phyloP scores from a whole-genome alignment of 2,113 vertebrate genomes.

The Ochotona princeps region DNA sequence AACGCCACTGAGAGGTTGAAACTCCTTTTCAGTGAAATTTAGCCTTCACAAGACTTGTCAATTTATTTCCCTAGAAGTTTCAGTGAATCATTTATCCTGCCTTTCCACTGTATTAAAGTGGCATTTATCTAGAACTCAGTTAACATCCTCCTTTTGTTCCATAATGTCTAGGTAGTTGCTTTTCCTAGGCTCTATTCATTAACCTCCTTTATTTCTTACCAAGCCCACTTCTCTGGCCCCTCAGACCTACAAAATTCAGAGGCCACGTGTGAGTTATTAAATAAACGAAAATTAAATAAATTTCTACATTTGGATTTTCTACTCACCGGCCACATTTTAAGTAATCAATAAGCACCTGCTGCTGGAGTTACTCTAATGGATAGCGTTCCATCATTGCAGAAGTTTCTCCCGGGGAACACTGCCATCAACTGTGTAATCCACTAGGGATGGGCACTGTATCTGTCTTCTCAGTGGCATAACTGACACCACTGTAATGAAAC shows the following conservation, averaged over 20 bases:
- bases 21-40: neutral
- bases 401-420: neutral
- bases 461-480: neutral
- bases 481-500: neutral
- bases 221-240: neutral
- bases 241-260: neutral
- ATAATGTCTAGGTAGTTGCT: neutral
- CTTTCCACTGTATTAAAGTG: conserved; percentile 29
- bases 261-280: neutral
- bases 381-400: neutral
- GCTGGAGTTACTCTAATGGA: neutral
- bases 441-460: neutral
- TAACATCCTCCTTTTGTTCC: conserved; percentile 15
- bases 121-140: conserved; percentile 1
- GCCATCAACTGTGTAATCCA: neutral
- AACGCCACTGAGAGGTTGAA: neutral
- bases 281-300: conserved; percentile 18
- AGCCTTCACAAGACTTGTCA: conserved; percentile 51
- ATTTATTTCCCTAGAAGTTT: conserved; percentile 41
- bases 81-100: neutral
- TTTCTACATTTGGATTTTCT: neutral
- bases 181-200: neutral
- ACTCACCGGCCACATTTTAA: neutral
- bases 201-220: neutral
- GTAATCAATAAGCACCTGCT: neutral